Evolutionary conservation across 2,113 vertebrate species (phyloP).

Genomic region (Podarcis raffonei): DNA sequence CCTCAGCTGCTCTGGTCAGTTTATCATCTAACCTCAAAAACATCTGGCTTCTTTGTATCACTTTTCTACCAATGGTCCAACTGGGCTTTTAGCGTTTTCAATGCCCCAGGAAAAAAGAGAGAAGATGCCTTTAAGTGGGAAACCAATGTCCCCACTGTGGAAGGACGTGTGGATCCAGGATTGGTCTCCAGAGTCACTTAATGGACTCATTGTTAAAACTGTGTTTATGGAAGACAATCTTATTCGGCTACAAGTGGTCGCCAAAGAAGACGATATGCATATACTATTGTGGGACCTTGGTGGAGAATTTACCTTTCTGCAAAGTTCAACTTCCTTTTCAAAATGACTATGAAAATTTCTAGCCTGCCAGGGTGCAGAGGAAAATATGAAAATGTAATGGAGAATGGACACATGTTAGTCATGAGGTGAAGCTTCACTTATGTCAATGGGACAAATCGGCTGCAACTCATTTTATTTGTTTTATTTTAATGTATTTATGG

Average conservation of each 20-base stretch:
- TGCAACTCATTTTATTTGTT: background rate
- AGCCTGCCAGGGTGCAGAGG: background rate
- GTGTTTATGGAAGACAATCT: too few relatives aligned
- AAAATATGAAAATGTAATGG: background rate
- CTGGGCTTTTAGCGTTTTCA: background rate
- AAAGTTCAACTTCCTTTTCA: background rate
- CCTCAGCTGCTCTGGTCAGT: too few relatives aligned
- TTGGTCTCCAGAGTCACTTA: too few relatives aligned
- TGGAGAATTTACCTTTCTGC: too few relatives aligned
- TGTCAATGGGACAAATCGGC: background rate
- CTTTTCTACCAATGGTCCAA: too few relatives aligned
- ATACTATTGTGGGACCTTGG: background rate
- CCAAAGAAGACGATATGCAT: too few relatives aligned
- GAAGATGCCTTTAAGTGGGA: too few relatives aligned
- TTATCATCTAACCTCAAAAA: background rate
- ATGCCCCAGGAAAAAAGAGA: background rate
- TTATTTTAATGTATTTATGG: background rate
- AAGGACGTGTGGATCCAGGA: too few relatives aligned
- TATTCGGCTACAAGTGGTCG: background rate
- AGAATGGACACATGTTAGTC: background rate
- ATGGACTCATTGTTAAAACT: too few relatives aligned
- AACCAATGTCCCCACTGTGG: background rate
- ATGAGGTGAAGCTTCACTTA: background rate
- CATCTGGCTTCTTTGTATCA: background rate
- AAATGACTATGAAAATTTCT: background rate